Evolutionary conservation across 2,797 vertebrate species (phyloP), one percentile per base, ranked within the genome.

Genomic region (Esox masquinongy): DNA sequence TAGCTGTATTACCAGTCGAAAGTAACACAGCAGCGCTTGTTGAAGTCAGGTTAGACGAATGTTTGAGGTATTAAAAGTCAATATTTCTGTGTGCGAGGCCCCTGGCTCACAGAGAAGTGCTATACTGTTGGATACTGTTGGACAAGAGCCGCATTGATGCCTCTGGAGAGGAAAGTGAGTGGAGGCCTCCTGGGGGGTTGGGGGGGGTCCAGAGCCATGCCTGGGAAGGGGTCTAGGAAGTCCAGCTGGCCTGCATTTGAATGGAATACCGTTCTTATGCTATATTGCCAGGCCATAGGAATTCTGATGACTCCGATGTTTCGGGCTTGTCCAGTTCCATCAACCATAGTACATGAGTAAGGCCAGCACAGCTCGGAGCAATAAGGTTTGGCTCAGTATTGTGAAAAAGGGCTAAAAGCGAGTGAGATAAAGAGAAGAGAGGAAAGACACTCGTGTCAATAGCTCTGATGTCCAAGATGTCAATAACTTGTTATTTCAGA

Each of bases 31-130:
- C 12, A 77, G 14, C 70, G 80, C 83, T 87, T 89, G 84, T 91
- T 86, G 78, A 75, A 79, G 82, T 74, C 6, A 68, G 79, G 82
- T 70, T 14, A 77, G 86, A 78, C 61, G 77, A 86, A 88, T 86
- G 86, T 90, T 90, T 90, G 74, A 90, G 84, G 87, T 77, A 87
- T 90, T 89, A 82, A 88, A 91, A 91, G 88, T 90, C 90, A 93
- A 93, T 91, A 92, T 90, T 91, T 90, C 87, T 88, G 78, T 68
- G 78, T 78, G 68, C 63, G n/a, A 72, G 34, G 53, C 75, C 64
- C 69, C 66, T 19, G 80, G 77, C 73, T 82, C 80, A 92, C 90
- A 92, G 88, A 80, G 82, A 74, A 66, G 79, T 22, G 77, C 83
- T 92, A 71, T 92, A 86, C 56, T 74, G 83, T 47, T 0, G 78